Conservation (phyloP, 2,888 invertebrate species). For the Lissocephala sabroskyi region DNA sequence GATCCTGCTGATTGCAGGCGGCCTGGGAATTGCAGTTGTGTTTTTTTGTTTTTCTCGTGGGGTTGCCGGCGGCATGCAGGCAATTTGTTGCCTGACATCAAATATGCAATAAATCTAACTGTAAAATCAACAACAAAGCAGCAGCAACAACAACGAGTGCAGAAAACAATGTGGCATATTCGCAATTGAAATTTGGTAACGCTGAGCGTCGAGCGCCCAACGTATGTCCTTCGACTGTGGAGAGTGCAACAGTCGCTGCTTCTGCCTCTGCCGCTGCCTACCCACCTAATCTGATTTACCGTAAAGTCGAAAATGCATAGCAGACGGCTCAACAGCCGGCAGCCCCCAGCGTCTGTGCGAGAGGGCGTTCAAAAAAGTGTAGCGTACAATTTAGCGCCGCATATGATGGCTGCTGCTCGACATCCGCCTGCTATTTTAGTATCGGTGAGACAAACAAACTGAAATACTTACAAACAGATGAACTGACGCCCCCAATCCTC, state of each 20-base stretch:
- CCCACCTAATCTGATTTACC: constrained; percentile 46
- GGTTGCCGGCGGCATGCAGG: constrained; percentile 29
- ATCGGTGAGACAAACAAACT: constrained; percentile 20
- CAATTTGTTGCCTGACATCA: constrained; percentile 50
- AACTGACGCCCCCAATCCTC: no score
- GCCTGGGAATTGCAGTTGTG: no score
- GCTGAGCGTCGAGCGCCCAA: constrained; percentile 23
- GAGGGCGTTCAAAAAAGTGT: constrained; percentile 18
- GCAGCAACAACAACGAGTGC: constrained; percentile 22
- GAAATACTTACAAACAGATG: constrained; percentile 18
- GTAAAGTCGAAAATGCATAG: constrained; percentile 38
- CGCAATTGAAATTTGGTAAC: constrained; percentile 46
- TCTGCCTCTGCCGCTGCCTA: background rate
- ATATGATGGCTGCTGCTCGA: constrained; percentile 1
- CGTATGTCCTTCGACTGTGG: no score
- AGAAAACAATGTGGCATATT: constrained; percentile 44
- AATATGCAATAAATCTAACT: constrained; percentile 51
- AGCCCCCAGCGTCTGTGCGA: background rate
- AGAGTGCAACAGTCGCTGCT: no score
- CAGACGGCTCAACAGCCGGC: constrained; percentile 2
- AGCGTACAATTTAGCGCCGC: constrained; percentile 25
- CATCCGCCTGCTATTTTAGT: background rate
- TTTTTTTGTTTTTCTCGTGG: background rate
- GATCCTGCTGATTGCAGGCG: no score
- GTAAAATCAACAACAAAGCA: constrained; percentile 42